Evolutionary conservation across 2,797 vertebrate genomes (phyloP).

Genomic region (Anguilla marmorata): DNA sequence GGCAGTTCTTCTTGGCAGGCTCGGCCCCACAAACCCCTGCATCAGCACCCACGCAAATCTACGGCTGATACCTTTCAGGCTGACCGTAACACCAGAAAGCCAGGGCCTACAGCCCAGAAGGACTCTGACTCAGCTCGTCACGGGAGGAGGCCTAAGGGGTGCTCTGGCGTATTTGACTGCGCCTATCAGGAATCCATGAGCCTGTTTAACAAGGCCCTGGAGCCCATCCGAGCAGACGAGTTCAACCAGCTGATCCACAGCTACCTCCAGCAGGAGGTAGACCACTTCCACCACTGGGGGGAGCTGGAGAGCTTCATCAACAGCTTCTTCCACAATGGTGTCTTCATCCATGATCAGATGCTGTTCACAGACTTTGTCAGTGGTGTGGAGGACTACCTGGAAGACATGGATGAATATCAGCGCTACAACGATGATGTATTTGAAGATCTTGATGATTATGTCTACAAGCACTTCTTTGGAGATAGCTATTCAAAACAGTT

Average conservation of each 20-base stretch:
- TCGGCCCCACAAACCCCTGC: slow-evolving; percentile 57
- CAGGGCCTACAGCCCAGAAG: slow-evolving; percentile 54
- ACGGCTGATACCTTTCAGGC: slow-evolving; percentile 48
- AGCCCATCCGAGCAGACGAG: slow-evolving; percentile 85
- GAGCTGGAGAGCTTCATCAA: slow-evolving; percentile 86
- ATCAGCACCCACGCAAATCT: slow-evolving; percentile 50
- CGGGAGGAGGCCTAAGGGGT: slow-evolving; percentile 69
- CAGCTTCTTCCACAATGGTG: slow-evolving; percentile 85
- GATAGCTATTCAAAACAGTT: slow-evolving; percentile 71
- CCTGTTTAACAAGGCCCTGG: slow-evolving; percentile 81
- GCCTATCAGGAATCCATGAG: slow-evolving; percentile 83
- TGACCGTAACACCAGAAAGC: slow-evolving; percentile 62
- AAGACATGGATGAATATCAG: slow-evolving; percentile 82
- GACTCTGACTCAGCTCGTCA: slow-evolving; percentile 49
- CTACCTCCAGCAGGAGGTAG: slow-evolving; percentile 86
- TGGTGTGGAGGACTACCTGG: slow-evolving; percentile 86
- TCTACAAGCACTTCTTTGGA: slow-evolving; percentile 90
- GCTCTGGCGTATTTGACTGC: slow-evolving; percentile 81
- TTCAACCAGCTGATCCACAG: slow-evolving; percentile 84
- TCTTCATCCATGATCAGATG: slow-evolving; percentile 95
- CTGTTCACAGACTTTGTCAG: slow-evolving; percentile 93
- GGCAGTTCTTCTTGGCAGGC: slow-evolving; percentile 63
- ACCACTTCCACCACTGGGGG: slow-evolving; percentile 89
- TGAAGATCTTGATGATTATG: slow-evolving; percentile 83
- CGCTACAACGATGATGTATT: slow-evolving; percentile 73